Percentiles rank a stretch among this genome's conserved stretches.
Evolutionary conservation across 2,113 vertebrate species (phyloP).

Genomic region (Cephalopterus ornatus): DNA sequence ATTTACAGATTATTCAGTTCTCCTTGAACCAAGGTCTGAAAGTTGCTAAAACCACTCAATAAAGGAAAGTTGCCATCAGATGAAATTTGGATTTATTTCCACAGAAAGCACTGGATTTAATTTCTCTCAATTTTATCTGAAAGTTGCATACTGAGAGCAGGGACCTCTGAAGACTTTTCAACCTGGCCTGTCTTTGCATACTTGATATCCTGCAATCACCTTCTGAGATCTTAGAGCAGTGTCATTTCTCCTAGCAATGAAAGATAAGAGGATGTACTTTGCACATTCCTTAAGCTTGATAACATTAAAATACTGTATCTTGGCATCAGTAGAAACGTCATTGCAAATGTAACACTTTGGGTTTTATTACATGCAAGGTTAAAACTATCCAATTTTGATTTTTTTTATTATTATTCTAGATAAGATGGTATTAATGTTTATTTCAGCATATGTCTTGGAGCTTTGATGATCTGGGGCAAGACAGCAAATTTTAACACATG

Average conservation of each 20-base stretch:
- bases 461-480: not conserved
- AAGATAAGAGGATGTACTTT: conserved; percentile 45
- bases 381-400: not conserved
- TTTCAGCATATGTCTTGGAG: not conserved
- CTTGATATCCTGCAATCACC: conserved; percentile 10
- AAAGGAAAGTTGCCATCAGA: not conserved
- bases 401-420: not conserved
- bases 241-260: conserved; percentile 5
- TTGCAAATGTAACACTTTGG: not conserved
- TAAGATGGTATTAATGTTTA: not conserved
- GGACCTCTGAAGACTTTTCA: conserved; percentile 20
- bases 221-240: not conserved
- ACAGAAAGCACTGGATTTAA: conserved; percentile 6
- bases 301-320: conserved; percentile 37
- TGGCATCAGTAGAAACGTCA: not conserved
- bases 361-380: not conserved
- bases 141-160: conserved; percentile 5
- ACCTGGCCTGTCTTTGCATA: not conserved
- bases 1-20: conserved; percentile 41
- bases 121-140: conserved; percentile 31
- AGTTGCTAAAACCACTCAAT: not conserved
- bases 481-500: not conserved
- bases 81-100: conserved; percentile 2
- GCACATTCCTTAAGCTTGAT: not conserved
- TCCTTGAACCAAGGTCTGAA: conserved; percentile 43